Base-by-base conservation (phyloP, 2,888 invertebrate species). In the Corythucha ciliata region DNA sequence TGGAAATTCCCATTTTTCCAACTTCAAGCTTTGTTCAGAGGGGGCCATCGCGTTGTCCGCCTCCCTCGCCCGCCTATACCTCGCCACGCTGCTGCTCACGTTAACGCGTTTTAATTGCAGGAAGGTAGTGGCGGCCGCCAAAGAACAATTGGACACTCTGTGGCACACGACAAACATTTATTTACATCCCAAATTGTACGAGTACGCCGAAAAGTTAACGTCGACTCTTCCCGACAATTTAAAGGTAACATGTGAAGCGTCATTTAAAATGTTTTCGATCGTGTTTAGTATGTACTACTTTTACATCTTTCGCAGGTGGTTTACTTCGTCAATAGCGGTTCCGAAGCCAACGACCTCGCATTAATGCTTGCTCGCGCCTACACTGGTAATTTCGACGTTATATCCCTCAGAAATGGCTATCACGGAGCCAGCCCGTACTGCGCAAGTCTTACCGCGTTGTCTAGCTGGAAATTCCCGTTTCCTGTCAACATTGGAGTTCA, bases 321-420 rank as follows among this genome's bases (percentile, higher is more conserved):
- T 2, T 94, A 92, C 66, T 79, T 96, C 62, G 87, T 91, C 1
- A 97, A 97, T 69, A 96, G 94, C 63, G 97, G 97, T 0, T 89
- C 92, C 4, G 97, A 98, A 70, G 96, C 97, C 0, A 97, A 96
- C 65, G 97, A 98, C 67, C 71, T 98, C 52, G 97, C 97, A 0
- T 74, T 89, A 58, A 66, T 92, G 25, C 74, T 98, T 69, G 86
- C 94, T 0, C 54, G 93, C 61, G 69, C 87, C 1, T 79, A 91
- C 66, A 94, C 96, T 0, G 82, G 83, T 1, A 80, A 83, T 63
- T 80, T 79, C 62, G 92, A 94, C 60, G 75, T 94, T 16, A 71
- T 97, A 26, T 83, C 91, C 0, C 72, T 97, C 46, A 81, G 85
- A 62, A 92, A 91, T 70, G 78, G 80, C 55, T 97, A 96, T 69